phyloP scores from a whole-genome alignment of 1,140 invertebrate genomes.

The Oedothorax gibbosus region DNA sequence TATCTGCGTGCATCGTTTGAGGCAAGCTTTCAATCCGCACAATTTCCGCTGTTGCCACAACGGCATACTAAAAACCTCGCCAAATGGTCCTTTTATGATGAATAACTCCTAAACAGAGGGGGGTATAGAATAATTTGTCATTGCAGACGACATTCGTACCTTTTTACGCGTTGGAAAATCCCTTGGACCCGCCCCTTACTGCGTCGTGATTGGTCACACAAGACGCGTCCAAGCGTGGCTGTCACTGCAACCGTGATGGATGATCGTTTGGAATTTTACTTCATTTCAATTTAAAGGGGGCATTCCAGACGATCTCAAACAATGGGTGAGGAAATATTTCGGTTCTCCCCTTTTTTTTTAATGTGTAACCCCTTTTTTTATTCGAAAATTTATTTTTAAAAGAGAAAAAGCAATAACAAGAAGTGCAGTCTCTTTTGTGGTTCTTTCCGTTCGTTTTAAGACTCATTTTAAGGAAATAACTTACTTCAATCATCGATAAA shows the following conservation, averaged over 20 bases:
- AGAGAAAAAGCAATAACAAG: constrained; percentile 11
- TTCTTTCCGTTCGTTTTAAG: not conserved
- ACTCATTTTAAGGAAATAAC: not conserved
- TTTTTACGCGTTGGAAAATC: constrained; percentile 41
- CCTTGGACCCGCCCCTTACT: constrained; percentile 23
- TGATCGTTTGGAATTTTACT: constrained; percentile 50
- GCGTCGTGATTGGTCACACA: constrained; percentile 53
- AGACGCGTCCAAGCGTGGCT: constrained; percentile 20
- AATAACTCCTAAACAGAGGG: constrained; percentile 10
- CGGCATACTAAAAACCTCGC: not conserved
- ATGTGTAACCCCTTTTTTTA: constrained; percentile 14
- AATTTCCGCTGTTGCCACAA: too few species aligned
- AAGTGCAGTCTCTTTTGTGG: constrained; percentile 20
- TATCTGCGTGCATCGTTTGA: too few species aligned
- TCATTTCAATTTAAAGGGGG: constrained; percentile 51
- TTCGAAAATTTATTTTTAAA: constrained; percentile 14
- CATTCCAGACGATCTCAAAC: constrained; percentile 37
- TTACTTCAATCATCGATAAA: too few species aligned
- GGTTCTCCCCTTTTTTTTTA: constrained; percentile 15
- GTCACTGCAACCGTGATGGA: constrained; percentile 45
- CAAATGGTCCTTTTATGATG: constrained; percentile 45
- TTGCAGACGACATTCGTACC: constrained; percentile 54
- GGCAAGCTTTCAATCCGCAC: too few species aligned
- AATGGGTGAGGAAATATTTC: constrained; percentile 52
- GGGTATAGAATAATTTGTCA: constrained; percentile 43